Evolutionary conservation across 1,140 invertebrate species (phyloP).

Genomic region (silkworm (Bombyx mori)): ASM3026992v2 NC_085120.1:3760001-3760500

Average conservation of each 20-base stretch:
- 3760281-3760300: constrained; percentile 7
- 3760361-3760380: constrained; percentile 20
- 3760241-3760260: constrained; percentile 10
- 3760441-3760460: constrained; percentile 26
- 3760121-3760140: constrained; percentile 26
- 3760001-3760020: no score
- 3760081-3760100: background rate
- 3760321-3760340: constrained; percentile 12
- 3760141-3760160: constrained; percentile 27
- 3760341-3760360: constrained; percentile 13
- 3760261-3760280: constrained; percentile 13
- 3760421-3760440: constrained; percentile 28
- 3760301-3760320: background rate
- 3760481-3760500: constrained; percentile 44
- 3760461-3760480: constrained; percentile 29
- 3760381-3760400: constrained; percentile 26
- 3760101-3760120: constrained; percentile 16
- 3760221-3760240: constrained; percentile 26
- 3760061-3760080: no score
- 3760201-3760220: constrained; percentile 24
- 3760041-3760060: no score
- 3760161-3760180: constrained; percentile 32
- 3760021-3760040: no score
- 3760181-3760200: constrained; percentile 28
- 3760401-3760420: constrained; percentile 16